Evolutionary conservation across 2,888 invertebrate species (phyloP), one percentile per base, ranked within the genome.

Genomic region (Pristionchus fissidentatus): DNA sequence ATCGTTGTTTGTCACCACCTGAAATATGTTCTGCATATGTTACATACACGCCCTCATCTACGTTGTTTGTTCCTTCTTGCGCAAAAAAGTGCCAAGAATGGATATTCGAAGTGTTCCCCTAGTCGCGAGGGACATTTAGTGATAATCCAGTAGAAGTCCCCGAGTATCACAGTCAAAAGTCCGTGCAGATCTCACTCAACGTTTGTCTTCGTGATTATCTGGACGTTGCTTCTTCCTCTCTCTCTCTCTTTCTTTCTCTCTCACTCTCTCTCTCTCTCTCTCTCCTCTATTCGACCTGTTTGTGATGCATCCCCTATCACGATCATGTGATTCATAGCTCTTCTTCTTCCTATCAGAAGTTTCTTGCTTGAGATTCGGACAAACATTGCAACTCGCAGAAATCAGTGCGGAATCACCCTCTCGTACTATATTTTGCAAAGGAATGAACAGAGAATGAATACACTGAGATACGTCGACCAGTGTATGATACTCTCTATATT

Each of bases 251-350:
- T 32, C 41, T 73, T n/a, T 73, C 73, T 73, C 41, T 73, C 73
- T 38, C 35, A 29, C 41, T 73, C 41, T 41, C 35, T 22, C 10
- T n/a, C n/a, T n/a, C n/a, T n/a, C n/a, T n/a, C n/a, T n/a, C n/a
- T n/a, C n/a, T n/a, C n/a, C n/a, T n/a, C 32, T 41, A 8, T 15
- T 26, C 38, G 55, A 46, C 62, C 32, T 60, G 32, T 57, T 84
- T 79, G 26, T 85, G 41, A 15, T 83, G 70, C n/a, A 70, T 70
- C 70, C 41, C 10, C n/a, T n/a, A n/a, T n/a, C n/a, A n/a, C n/a
- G n/a, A n/a, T n/a, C n/a, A n/a, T n/a, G 22, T 66, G 66, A 26
- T 29, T 15, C 29, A 26, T 15, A 66, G 66, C 29, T 55, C 15
- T 55, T 22, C 15, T 55, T 22, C 15, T 55, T 55, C 55, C 55